Evolutionary conservation across 64 coral and sea anemone genomes (phyloP), one percentile per base, ranked within the genome.

Genomic region (Porites australiensis): DNA sequence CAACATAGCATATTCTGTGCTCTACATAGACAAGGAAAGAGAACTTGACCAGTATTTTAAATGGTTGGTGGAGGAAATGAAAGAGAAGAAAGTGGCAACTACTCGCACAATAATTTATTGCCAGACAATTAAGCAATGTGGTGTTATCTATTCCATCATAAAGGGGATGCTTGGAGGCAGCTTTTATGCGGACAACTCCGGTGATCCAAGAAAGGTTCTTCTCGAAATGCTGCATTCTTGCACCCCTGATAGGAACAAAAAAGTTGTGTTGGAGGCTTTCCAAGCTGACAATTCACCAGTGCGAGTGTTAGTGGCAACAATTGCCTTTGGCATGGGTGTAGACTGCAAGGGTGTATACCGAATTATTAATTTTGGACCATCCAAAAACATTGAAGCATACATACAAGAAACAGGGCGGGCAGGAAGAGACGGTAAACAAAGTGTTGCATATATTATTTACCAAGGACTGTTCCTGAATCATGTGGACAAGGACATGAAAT

Each of bases 101-200:
- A n/a, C 77, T 66, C 10, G 52, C 3, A 95, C 93, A 27, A 95
- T 95, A 23, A 86, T 95, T 58, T 95, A 95, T 45, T 95, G 93
- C 45, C 87, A 95, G 50, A 95, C 93, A 27, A 95, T 95, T 59
- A 94, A 45, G 16, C 93, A 94, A 19, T 94, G 93, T 78, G 12
- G 66, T 46, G 6, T 94, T 4, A 49, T 95, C 3, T 95, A 95
- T 65, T 57, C 79, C 8, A 90, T 72, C 13, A 64, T 94, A 4
- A 94, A 59, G 22, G 86, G 55, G 69, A 90, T 94, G 57, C 80
- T 90, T 70, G 93, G 79, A 37, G 22, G 50, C 8, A 82, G 58
- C 22, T 54, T 89, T 44, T 94, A 83, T 75, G 51, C 48, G 59
- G 54, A 60, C 53, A 62, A 75, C n/a, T 5, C 70, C 15, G 13